These are phyloP conservation scores for Labeo catla DNA, from an alignment of 2,113 vertebrate genomes.

Conservation along the genomic window DNA sequence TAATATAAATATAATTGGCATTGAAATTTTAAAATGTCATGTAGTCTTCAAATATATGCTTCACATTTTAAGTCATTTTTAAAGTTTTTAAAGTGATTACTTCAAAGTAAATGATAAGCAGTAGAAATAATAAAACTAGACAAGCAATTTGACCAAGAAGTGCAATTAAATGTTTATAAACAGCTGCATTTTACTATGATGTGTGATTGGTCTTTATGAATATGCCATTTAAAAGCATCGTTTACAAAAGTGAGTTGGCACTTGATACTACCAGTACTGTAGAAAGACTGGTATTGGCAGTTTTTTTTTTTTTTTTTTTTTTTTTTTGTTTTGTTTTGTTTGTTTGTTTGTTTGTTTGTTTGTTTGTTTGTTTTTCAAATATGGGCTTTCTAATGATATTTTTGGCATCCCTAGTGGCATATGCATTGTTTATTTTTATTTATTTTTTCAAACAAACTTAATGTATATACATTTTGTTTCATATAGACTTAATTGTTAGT, in stretches of 20 bases:
- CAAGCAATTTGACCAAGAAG: background rate
- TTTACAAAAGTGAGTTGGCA: background rate
- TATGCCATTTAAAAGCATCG: background rate
- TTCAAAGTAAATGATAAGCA: background rate
- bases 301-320: background rate
- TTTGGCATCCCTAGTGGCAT: background rate
- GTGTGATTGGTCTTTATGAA: background rate
- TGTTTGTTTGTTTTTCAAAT: no score
- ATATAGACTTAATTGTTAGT: background rate
- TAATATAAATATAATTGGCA: background rate
- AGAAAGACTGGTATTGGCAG: background rate
- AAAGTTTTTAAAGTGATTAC: background rate
- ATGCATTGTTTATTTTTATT: background rate
- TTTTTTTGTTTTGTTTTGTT: no score
- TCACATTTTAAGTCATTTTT: background rate
- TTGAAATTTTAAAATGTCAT: no score
- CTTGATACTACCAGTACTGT: background rate
- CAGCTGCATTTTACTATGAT: background rate
- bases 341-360: background rate
- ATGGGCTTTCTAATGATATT: background rate
- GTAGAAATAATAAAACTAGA: background rate
- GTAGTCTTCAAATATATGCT: background rate
- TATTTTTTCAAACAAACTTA: background rate
- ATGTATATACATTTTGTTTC: background rate
- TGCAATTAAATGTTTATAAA: background rate